Conservation (phyloP, 2,797 vertebrate species). For the Amblyopsis hoosieri region DNA sequence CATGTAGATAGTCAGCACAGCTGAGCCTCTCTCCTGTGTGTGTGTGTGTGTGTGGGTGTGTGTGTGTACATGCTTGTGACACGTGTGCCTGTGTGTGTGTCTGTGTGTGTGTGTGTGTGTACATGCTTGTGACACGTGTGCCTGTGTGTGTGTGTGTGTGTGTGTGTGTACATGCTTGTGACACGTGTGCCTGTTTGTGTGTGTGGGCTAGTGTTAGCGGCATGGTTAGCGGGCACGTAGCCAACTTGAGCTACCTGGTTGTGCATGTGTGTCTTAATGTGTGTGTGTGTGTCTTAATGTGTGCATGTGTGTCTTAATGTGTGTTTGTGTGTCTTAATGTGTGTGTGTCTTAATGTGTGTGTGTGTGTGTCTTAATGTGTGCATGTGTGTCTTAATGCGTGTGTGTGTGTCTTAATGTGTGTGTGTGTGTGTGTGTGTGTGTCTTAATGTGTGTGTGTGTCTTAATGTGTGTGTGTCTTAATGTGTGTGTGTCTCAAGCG, state of each 20-base stretch:
- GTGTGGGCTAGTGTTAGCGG: no score
- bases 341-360: neutral
- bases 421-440: conserved; percentile 30
- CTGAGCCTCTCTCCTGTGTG: conserved; percentile 12
- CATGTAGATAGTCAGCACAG: conserved; percentile 57
- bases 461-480: no score
- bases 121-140: no score
- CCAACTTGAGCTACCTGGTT: conserved; percentile 5
- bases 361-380: conserved; percentile 3
- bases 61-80: neutral
- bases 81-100: no score
- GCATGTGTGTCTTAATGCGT: conserved; percentile 5
- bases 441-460: no score
- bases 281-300: conserved; percentile 47
- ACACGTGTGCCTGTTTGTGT: no score
- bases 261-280: conserved; percentile 43
- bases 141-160: no score
- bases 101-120: no score
- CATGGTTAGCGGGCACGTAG: no score
- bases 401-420: neutral
- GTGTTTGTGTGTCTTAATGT: no score
- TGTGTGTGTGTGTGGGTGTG: conserved; percentile 6
- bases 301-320: neutral
- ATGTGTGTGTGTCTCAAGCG: neutral
- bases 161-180: no score